A percentile compares a stretch with the other conserved stretches of the same genome.
Conservation (phyloP, 2,113 vertebrate species). For the Sus scrofa region DNA sequence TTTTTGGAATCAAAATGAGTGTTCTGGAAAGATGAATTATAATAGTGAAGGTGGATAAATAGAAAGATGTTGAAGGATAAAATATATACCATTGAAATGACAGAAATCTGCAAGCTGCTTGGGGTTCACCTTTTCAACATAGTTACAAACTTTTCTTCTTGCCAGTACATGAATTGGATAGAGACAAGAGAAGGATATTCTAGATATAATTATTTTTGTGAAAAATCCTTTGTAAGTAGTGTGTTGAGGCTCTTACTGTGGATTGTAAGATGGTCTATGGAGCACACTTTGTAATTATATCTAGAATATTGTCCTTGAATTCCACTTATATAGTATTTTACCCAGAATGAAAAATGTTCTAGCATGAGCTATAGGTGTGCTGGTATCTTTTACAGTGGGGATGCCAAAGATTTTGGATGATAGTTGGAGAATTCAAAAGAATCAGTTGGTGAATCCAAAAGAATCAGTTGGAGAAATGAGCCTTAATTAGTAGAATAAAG, state of each 20-base stretch:
- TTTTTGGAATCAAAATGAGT: background rate
- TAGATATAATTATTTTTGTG: background rate
- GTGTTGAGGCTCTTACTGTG: background rate
- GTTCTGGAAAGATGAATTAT: background rate
- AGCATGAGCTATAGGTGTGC: background rate
- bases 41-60: background rate
- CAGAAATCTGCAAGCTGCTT: background rate
- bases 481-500: background rate
- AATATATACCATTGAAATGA: background rate
- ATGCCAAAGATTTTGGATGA: background rate
- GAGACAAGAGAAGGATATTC: background rate
- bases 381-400: background rate
- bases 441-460: constrained; percentile 15
- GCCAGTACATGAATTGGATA: background rate
- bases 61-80: constrained; percentile 27
- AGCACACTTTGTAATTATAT: background rate
- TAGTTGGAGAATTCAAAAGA: background rate
- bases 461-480: background rate
- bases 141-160: background rate
- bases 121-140: background rate
- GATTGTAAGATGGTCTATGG: background rate
- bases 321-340: background rate
- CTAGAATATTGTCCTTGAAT: background rate
- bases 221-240: background rate
- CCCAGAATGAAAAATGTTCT: background rate